Conservation (phyloP, 1,140 invertebrate species). For the Holotrichia oblita region DNA sequence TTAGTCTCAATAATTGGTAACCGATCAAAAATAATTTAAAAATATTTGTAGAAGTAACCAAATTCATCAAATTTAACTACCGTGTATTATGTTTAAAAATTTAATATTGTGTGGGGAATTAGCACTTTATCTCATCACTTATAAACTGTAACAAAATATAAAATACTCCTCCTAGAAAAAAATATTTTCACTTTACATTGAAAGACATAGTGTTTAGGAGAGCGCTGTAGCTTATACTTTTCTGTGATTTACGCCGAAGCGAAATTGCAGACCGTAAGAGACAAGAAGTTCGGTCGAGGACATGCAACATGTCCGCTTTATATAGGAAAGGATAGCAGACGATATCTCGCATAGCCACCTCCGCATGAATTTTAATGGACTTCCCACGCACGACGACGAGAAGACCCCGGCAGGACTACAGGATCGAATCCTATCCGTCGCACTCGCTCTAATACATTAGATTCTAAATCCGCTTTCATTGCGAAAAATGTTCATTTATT, state of each 20-base stretch:
- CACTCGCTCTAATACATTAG: not conserved
- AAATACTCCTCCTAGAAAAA: not conserved
- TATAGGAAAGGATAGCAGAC: slow-evolving; percentile 1
- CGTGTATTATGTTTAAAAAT: too few relatives aligned
- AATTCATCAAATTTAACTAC: too few relatives aligned
- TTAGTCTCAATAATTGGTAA: too few relatives aligned
- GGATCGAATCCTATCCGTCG: not conserved
- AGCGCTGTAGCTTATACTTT: slow-evolving; percentile 27
- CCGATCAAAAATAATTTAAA: too few relatives aligned
- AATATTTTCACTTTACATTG: not conserved
- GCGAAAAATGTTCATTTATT: slow-evolving; percentile 22
- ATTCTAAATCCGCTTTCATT: slow-evolving; percentile 20
- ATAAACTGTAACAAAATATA: not conserved
- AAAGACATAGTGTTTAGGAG: not conserved
- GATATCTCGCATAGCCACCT: slow-evolving; percentile 17
- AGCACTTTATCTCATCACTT: too few relatives aligned
- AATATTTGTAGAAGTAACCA: too few relatives aligned
- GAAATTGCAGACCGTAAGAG: slow-evolving; percentile 26
- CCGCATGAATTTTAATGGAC: slow-evolving; percentile 31
- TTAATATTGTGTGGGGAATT: too few relatives aligned
- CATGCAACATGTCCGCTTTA: slow-evolving; percentile 14
- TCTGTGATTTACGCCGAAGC: slow-evolving; percentile 19
- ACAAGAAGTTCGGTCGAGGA: not conserved
- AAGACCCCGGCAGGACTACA: not conserved
- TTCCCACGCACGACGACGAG: slow-evolving; percentile 10